These are phyloP conservation scores for Agrochola lota DNA, from an alignment of 2,888 invertebrate genomes.

Conservation along the genomic window DNA sequence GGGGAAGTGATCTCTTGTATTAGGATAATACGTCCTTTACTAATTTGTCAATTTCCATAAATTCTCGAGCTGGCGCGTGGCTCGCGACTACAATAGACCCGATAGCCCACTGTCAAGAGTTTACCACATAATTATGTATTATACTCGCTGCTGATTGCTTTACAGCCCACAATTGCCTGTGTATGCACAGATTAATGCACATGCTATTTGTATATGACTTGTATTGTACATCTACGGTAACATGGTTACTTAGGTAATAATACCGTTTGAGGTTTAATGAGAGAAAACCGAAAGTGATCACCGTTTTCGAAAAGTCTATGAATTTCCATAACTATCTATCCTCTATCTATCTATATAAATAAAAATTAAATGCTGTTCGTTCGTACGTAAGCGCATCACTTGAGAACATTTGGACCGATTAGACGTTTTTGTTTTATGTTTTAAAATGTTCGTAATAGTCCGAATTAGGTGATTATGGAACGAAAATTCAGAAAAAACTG, in stretches of 20 bases:
- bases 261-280: not conserved
- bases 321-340: too few relatives aligned
- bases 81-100: not conserved
- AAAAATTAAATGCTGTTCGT: too few relatives aligned
- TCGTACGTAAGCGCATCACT: too few relatives aligned
- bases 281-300: too few relatives aligned
- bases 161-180: not conserved
- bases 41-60: not conserved
- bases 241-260: not conserved
- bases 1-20: not conserved
- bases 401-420: too few relatives aligned
- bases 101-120: not conserved
- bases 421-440: too few relatives aligned
- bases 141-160: not conserved
- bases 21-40: not conserved
- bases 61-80: too few relatives aligned
- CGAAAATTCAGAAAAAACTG: not conserved
- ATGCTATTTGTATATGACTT: not conserved
- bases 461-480: not conserved
- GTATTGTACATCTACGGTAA: not conserved
- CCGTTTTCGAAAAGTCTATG: too few relatives aligned
- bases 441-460: not conserved
- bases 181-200: slow-evolving; percentile 1
- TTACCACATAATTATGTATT: too few relatives aligned
- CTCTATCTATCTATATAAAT: too few relatives aligned